phyloP scores from a whole-genome alignment of 2,888 invertebrate genomes.

The Ichneumoninae sp. region DNA sequence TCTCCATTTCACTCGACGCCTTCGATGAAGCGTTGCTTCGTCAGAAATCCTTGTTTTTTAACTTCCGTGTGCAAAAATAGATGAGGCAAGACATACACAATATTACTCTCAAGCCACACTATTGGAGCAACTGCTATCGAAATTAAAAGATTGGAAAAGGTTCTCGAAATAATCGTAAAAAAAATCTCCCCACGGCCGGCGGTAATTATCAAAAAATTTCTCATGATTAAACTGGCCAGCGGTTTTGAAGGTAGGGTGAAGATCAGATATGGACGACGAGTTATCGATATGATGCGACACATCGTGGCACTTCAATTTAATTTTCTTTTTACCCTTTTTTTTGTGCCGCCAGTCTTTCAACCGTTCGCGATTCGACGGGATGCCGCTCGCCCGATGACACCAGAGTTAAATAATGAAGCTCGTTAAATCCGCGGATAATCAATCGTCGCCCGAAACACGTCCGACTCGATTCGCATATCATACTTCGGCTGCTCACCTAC shows the following conservation, averaged over 20 bases:
- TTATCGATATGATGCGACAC: constrained; percentile 31
- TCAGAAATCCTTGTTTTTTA: neutral
- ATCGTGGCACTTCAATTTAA: constrained; percentile 5
- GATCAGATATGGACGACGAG: constrained; percentile 8
- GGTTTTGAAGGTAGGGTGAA: constrained; percentile 12
- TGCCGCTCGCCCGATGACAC: constrained; percentile 38
- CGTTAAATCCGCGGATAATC: constrained; percentile 61
- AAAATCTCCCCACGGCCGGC: neutral
- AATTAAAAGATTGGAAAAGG: neutral
- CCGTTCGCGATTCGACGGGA: constrained; percentile 16
- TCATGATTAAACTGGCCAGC: neutral
- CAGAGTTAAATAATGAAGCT: constrained; percentile 62
- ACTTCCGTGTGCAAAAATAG: neutral
- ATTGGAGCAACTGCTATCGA: neutral
- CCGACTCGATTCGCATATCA: constrained; percentile 52
- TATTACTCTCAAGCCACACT: neutral
- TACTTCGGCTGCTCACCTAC: constrained; percentile 23
- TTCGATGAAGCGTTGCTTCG: neutral
- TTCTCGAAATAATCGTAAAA: neutral
- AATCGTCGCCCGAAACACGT: constrained; percentile 60
- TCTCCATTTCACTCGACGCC: neutral
- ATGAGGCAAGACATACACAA: neutral
- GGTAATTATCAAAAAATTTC: constrained; percentile 10
- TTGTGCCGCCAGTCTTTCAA: constrained; percentile 25
- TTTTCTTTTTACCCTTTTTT: constrained; percentile 16